These are phyloP conservation scores for Poecilia gillii DNA, from an alignment of 2,797 vertebrate genomes.

Conservation along the genomic window DNA sequence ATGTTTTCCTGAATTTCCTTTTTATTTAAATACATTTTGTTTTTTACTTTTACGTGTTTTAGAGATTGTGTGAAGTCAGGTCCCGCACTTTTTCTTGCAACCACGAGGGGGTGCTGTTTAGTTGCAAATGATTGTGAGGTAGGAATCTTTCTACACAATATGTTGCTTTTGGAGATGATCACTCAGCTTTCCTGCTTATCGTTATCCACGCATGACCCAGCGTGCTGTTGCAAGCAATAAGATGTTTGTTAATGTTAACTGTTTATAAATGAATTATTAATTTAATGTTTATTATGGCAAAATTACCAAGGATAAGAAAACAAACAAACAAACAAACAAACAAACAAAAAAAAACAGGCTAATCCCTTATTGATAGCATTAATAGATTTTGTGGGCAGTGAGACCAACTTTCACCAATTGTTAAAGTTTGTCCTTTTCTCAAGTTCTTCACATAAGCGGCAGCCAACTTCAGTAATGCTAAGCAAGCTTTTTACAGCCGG, in stretches of 20 bases:
- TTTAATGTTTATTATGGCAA: constrained; percentile 1
- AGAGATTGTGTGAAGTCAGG: neutral
- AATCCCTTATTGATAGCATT: constrained; percentile 67
- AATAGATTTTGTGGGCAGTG: constrained; percentile 61
- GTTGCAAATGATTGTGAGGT: constrained; percentile 42
- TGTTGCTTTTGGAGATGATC: neutral
- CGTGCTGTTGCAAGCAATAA: neutral
- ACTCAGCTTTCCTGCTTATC: neutral
- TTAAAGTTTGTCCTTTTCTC: constrained; percentile 50
- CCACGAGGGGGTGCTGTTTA: constrained; percentile 75
- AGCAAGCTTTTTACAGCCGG: constrained; percentile 68
- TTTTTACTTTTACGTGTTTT: neutral
- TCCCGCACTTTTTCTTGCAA: constrained; percentile 25
- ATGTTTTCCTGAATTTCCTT: neutral
- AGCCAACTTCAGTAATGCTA: constrained; percentile 55
- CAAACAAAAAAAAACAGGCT: neutral
- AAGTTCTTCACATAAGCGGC: constrained; percentile 68
- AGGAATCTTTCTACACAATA: neutral
- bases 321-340: too few relatives aligned
- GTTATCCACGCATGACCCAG: neutral
- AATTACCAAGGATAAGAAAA: constrained; percentile 14
- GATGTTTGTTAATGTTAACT: constrained; percentile 7
- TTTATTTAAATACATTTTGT: neutral
- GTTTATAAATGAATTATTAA: neutral
- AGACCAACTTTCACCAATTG: constrained; percentile 38